These are phyloP conservation scores for Sclerodermus sp. DNA, from an alignment of 2,888 invertebrate species.

Conservation along the genomic window DNA sequence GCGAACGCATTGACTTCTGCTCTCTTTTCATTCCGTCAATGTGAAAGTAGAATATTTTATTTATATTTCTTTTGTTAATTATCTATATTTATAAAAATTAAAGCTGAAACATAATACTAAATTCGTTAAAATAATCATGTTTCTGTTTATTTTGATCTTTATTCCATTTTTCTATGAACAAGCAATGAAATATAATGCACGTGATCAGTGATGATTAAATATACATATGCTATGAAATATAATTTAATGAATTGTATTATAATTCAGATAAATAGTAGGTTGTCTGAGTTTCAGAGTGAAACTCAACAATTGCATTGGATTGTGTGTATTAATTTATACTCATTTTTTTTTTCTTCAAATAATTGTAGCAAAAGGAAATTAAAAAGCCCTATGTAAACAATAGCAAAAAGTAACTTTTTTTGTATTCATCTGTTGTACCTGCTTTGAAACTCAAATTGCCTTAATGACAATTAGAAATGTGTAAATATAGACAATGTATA, in stretches of 20 bases:
- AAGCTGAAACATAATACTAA: no score
- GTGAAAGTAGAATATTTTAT: no score
- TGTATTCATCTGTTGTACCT: conserved; percentile 45
- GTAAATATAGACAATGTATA: conserved; percentile 53
- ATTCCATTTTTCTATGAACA: conserved; percentile 16
- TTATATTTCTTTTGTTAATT: no score
- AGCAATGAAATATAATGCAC: conserved; percentile 13
- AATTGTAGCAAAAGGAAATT: conserved; percentile 6
- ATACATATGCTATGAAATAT: neutral
- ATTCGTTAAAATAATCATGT: no score
- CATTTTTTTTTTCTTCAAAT: conserved; percentile 22
- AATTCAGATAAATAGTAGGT: conserved; percentile 13
- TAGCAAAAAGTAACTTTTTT: conserved; percentile 22
- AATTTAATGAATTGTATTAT: neutral
- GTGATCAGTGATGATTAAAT: no score
- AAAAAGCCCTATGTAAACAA: conserved; percentile 19
- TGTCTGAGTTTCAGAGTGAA: conserved; percentile 30
- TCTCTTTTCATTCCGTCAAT: no score
- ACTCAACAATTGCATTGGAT: conserved; percentile 29
- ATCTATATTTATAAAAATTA: no score
- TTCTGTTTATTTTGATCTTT: neutral
- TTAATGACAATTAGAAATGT: conserved; percentile 52
- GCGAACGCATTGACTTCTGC: no score
- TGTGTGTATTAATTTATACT: conserved; percentile 27
- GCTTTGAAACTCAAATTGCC: conserved; percentile 55